Conservation (phyloP, 2,888 invertebrate species). For the Eupithecia pulchellata region DNA sequence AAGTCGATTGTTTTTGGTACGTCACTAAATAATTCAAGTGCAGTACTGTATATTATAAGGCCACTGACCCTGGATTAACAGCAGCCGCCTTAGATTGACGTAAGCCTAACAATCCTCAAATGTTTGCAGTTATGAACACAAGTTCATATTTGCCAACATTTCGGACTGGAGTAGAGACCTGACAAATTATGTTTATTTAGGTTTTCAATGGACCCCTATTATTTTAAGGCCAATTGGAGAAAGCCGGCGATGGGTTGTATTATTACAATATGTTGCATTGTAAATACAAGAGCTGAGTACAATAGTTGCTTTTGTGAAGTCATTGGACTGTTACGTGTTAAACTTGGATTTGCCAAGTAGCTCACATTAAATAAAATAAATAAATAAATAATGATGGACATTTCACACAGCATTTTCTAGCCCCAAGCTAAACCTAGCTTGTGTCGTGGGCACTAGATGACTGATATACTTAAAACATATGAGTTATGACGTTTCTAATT, state of each 20-base stretch:
- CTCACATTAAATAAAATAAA: too few relatives aligned
- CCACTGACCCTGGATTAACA: conserved; percentile 3
- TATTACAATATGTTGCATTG: neutral
- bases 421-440: too few relatives aligned
- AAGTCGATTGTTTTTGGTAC: too few relatives aligned
- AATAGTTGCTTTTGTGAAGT: neutral
- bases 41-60: neutral
- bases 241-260: conserved; percentile 9
- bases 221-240: conserved; percentile 21
- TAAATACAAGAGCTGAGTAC: neutral
- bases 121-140: conserved; percentile 20
- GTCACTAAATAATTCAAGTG: too few relatives aligned
- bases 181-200: conserved; percentile 30
- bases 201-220: conserved; percentile 23
- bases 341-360: too few relatives aligned
- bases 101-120: conserved; percentile 11
- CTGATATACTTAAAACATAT: too few relatives aligned
- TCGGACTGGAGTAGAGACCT: conserved; percentile 16
- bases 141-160: conserved; percentile 28
- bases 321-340: neutral
- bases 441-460: too few relatives aligned
- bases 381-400: too few relatives aligned
- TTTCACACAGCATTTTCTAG: too few relatives aligned
- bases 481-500: too few relatives aligned
- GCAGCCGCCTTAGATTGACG: conserved; percentile 12